A percentile compares a stretch with the other conserved stretches of the same genome.
These are phyloP conservation scores for Tokudaia tokunoshimensis DNA, from an alignment of 2,797 vertebrate genomes.

Conservation along the genomic window DNA sequence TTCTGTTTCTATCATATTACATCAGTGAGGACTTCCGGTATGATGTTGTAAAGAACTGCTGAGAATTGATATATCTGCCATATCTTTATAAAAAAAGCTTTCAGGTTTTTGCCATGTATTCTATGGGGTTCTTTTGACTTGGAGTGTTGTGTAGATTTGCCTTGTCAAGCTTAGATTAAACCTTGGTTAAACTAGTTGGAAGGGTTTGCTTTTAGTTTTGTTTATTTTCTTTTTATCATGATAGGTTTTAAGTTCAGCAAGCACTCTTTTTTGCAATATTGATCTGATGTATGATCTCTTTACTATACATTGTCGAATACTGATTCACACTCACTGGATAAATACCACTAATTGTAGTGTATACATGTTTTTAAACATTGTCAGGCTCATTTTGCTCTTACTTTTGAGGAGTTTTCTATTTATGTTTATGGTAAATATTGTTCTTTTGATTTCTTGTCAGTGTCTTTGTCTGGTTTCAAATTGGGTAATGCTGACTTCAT, in stretches of 20 bases:
- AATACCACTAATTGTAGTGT: background rate
- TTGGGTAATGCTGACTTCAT: background rate
- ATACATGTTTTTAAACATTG: background rate
- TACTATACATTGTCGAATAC: background rate
- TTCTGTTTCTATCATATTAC: background rate
- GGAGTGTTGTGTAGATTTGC: background rate
- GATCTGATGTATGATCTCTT: background rate
- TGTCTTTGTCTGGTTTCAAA: background rate
- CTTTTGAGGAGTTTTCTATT: background rate
- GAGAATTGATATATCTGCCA: background rate
- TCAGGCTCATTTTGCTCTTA: background rate
- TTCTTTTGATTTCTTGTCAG: background rate
- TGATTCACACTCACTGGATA: background rate
- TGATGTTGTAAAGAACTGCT: background rate
- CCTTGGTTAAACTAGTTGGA: background rate
- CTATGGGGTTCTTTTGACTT: background rate
- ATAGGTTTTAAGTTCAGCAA: background rate
- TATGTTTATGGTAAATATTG: background rate
- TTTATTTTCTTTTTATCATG: background rate
- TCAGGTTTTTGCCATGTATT: background rate
- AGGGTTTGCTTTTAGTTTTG: background rate
- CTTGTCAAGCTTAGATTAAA: background rate
- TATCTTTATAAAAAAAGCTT: background rate
- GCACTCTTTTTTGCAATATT: background rate
- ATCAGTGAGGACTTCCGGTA: background rate